Evolutionary conservation across 2,113 vertebrate genomes (phyloP), one percentile per base, ranked within the genome.

Genomic region (Setophaga coronata): DNA sequence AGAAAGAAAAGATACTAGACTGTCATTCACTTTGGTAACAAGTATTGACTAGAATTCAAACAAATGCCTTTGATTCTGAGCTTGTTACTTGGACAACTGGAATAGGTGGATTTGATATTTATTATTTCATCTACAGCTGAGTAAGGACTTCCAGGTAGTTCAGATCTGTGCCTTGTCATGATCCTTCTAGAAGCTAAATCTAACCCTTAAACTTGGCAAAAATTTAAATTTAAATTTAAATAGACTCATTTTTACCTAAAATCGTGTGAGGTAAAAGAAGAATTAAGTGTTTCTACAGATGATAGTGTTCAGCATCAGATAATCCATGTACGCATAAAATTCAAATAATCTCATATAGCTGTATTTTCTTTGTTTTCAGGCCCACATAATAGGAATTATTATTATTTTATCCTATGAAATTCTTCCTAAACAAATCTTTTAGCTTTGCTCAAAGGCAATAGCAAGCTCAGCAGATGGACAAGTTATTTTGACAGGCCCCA

Each of bases 291-390:
- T 81, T 86, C 42, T 64, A 18, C 18, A 56, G 60, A 7, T 86
- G 7, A 36, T 79, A 20, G 15, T 28, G 8, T 62, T 90, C 25
- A 60, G 28, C 64, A 47, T 51, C 34, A 71, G 56, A 29, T 53
- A 14, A 74, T 34, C 15, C 25, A 51, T 3, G 2, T 57, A 62
- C 0, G 0, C 16, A 40, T 31, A 56, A 58, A 74, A n/a, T 56
- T 62, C 7, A 81, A 24, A 38, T 66, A 38, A 81, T 21, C 14
- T 78, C 12, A 36, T 73, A 40, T 29, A 29, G 12, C 9, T 92
- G 17, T 42, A 16, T 71, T 71, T 65, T 65, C 38, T 36, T 51
- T 77, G 36, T 36, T 90, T 87, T 74, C 40, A 78, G 40, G n/a
- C 29, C 24, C 20, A 43, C 16, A 36, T 17, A 14, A 23, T 18